Evolutionary conservation across 2,113 vertebrate genomes (phyloP).

Genomic region (Mustelus asterias): DNA sequence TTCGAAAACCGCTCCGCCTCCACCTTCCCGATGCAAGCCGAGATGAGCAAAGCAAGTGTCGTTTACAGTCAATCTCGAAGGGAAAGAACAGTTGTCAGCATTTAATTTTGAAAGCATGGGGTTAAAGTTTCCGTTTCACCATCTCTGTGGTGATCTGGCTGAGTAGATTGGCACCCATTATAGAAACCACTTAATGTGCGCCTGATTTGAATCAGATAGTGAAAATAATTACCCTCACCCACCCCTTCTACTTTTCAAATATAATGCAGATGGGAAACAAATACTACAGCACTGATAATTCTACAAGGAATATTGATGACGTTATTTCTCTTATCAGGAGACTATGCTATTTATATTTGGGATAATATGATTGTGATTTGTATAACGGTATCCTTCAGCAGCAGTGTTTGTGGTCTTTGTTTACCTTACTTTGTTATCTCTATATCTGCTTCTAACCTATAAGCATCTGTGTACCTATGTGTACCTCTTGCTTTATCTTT

Average conservation of each 20-base stretch:
- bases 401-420: not conserved
- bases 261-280: not conserved
- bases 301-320: not conserved
- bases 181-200: not conserved
- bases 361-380: not conserved
- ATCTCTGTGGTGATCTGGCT: not conserved
- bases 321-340: not conserved
- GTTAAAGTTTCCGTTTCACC: not conserved
- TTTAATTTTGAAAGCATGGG: not conserved
- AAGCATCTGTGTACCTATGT: not conserved
- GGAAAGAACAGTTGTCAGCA: not conserved
- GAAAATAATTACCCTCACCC: not conserved
- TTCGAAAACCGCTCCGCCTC: not conserved
- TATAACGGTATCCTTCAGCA: not conserved
- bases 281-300: not conserved
- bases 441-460: not conserved
- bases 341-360: not conserved
- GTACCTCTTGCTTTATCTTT: not conserved
- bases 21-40: not conserved
- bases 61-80: not conserved
- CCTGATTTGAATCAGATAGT: not conserved
- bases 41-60: not conserved
- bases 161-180: not conserved
- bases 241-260: not conserved
- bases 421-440: not conserved